A percentile compares a stretch with the other conserved stretches of the same genome.
phyloP scores from a whole-genome alignment of 2,797 vertebrate species.

The Cyclura pinguis region DNA sequence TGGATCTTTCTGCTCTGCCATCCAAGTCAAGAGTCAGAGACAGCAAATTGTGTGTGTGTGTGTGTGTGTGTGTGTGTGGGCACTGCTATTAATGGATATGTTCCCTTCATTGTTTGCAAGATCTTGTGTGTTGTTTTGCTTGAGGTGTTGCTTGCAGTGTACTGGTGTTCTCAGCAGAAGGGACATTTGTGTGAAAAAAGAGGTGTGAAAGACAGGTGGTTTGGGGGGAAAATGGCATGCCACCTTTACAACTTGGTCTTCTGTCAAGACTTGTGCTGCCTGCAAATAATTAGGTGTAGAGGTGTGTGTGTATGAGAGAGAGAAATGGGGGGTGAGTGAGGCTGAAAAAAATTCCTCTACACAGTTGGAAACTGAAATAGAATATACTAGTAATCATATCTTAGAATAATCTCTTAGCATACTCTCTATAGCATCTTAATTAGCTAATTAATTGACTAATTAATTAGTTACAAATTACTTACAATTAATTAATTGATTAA shows the following conservation, averaged over 20 bases:
- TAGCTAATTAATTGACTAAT: too few relatives aligned
- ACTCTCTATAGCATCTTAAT: too few relatives aligned
- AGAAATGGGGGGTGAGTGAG: background rate
- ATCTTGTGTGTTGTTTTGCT: slow-evolving; percentile 14
- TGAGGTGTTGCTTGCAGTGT: background rate
- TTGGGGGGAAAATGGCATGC: background rate
- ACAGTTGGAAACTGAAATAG: background rate
- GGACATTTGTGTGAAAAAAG: slow-evolving; percentile 18
- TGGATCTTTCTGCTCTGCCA: too few relatives aligned
- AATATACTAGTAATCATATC: too few relatives aligned
- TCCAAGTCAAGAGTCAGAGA: too few relatives aligned
- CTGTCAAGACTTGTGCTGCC: background rate
- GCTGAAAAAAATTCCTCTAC: background rate
- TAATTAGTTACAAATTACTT: too few relatives aligned
- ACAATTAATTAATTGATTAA: too few relatives aligned
- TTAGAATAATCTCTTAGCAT: too few relatives aligned
- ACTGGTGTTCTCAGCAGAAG: slow-evolving; percentile 17
- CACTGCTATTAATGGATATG: background rate
- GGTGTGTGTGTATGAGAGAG: too few relatives aligned
- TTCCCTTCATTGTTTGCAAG: slow-evolving; percentile 6
- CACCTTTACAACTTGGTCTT: background rate
- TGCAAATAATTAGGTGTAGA: slow-evolving; percentile 15
- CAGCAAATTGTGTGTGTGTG: too few relatives aligned
- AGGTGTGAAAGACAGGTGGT: slow-evolving; percentile 38
- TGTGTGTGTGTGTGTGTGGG: too few relatives aligned